phyloP scores from a whole-genome alignment of 2,888 invertebrate species.

The Ormyrus nitidulus region DNA sequence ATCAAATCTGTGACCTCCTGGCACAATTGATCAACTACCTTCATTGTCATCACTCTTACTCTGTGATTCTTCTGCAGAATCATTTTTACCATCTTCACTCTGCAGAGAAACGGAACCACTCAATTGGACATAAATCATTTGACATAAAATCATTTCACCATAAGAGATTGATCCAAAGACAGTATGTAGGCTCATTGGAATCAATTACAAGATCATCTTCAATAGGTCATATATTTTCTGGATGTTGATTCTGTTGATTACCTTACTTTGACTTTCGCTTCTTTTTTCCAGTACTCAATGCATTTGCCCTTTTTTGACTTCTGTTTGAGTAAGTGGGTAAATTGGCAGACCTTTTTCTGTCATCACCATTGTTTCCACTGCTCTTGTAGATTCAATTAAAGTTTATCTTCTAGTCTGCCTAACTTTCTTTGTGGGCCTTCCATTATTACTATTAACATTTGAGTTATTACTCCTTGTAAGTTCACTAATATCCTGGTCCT shows the following conservation, averaged over 20 bases:
- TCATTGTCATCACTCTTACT: slow-evolving; percentile 48
- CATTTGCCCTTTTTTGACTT: slow-evolving; percentile 76
- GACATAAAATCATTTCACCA: slow-evolving; percentile 99
- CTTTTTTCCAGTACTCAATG: slow-evolving; percentile 74
- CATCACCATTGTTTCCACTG: slow-evolving; percentile 73
- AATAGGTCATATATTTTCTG: slow-evolving; percentile 87
- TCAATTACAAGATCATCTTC: slow-evolving; percentile 91
- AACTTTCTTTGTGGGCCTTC: slow-evolving; percentile 86
- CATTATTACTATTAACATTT: slow-evolving; percentile 76
- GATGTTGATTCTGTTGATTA: slow-evolving; percentile 74
- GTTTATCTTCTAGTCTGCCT: slow-evolving; percentile 85
- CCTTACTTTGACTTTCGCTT: slow-evolving; percentile 73
- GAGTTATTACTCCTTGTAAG: too few relatives aligned
- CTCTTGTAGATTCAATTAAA: slow-evolving; percentile 77
- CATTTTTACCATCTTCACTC: not conserved
- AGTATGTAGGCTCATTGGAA: slow-evolving; percentile 97
- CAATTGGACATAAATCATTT: slow-evolving; percentile 97
- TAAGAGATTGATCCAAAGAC: slow-evolving; percentile 93
- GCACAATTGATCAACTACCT: slow-evolving; percentile 62
- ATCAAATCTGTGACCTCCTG: slow-evolving; percentile 71
- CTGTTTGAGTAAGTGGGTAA: slow-evolving; percentile 77
- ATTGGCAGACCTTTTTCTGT: slow-evolving; percentile 74
- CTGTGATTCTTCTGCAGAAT: slow-evolving; percentile 33
- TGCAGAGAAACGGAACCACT: slow-evolving; percentile 97
- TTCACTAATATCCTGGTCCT: slow-evolving; percentile 78